phyloP scores from a whole-genome alignment of 2,888 invertebrate genomes.

The Drosophila basisetae region DNA sequence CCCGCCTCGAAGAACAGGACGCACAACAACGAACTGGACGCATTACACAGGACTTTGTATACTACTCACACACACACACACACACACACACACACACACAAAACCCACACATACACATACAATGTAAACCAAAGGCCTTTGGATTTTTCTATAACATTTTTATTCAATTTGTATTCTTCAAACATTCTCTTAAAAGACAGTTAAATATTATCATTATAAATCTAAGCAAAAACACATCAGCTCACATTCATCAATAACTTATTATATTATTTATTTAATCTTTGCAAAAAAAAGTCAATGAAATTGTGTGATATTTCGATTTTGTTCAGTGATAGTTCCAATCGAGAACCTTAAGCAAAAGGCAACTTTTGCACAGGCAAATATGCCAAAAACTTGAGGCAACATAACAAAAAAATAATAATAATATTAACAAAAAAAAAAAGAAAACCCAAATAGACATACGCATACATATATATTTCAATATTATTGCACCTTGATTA shows the following conservation, averaged over 20 bases:
- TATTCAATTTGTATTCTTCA: slow-evolving; percentile 65
- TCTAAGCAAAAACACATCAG: slow-evolving; percentile 1
- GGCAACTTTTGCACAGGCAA: slow-evolving; percentile 41
- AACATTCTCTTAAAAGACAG: slow-evolving; percentile 24
- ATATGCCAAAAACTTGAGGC: slow-evolving; percentile 43
- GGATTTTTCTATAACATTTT: slow-evolving; percentile 44
- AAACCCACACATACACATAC: slow-evolving; percentile 37
- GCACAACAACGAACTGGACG: slow-evolving; percentile 56
- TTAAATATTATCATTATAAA: slow-evolving; percentile 7
- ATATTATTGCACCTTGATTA: slow-evolving; percentile 22
- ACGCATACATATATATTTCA: slow-evolving; percentile 12
- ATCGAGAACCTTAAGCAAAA: slow-evolving; percentile 43
- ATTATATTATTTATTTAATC: slow-evolving; percentile 46
- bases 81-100: slow-evolving; percentile 31
- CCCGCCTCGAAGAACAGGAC: slow-evolving; percentile 52
- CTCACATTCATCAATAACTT: slow-evolving; percentile 41
- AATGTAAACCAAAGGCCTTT: slow-evolving; percentile 74
- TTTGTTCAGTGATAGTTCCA: slow-evolving; percentile 59
- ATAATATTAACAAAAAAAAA: not conserved
- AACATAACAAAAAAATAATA: slow-evolving; percentile 10
- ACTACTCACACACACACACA: slow-evolving; percentile 32
- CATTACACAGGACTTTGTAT: slow-evolving; percentile 36
- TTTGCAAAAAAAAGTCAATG: slow-evolving; percentile 33
- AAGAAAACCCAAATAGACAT: slow-evolving; percentile 21
- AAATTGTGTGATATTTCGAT: slow-evolving; percentile 61